Percentiles rank a stretch among this genome's conserved stretches.
phyloP scores from a whole-genome alignment of 2,113 vertebrate species.

The Ginglymostoma cirratum region DNA sequence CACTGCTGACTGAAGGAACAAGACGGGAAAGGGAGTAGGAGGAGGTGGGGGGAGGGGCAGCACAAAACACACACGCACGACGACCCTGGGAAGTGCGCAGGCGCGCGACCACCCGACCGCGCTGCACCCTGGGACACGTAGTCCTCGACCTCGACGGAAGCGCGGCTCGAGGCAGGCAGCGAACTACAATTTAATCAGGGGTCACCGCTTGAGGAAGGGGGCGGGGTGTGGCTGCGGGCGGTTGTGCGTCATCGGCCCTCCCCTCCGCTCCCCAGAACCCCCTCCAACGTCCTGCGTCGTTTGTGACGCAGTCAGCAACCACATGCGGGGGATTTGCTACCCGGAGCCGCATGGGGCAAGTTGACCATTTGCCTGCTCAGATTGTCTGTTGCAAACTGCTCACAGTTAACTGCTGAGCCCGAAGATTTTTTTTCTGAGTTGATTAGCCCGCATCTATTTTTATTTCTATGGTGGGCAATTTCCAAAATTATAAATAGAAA shows the following conservation, averaged over 20 bases:
- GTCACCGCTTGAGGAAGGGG: not conserved
- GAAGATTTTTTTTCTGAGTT: not conserved
- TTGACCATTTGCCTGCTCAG: not conserved
- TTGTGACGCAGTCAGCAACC: not conserved
- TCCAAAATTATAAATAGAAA: not conserved
- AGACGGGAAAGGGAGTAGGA: not conserved
- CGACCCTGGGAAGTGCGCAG: not conserved
- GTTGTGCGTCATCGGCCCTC: not conserved
- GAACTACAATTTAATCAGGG: not conserved
- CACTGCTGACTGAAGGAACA: conserved; percentile 14
- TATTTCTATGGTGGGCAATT: not conserved
- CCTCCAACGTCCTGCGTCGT: not conserved
- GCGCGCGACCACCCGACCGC: not conserved
- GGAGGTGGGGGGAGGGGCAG: not conserved
- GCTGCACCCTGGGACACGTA: not conserved
- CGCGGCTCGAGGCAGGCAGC: not conserved
- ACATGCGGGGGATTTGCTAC: not conserved
- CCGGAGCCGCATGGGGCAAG: not conserved
- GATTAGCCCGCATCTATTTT: not conserved
- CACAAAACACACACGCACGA: too few relatives aligned
- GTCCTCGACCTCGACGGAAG: not conserved
- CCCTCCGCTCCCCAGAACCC: not conserved
- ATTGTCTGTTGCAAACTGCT: not conserved
- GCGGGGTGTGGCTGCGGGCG: too few relatives aligned
- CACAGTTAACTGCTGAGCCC: not conserved